Percentiles rank a stretch among this genome's conserved stretches.
These are phyloP conservation scores for Formica aserva DNA, from an alignment of 2,888 invertebrate species.

Conservation along the genomic window DNA sequence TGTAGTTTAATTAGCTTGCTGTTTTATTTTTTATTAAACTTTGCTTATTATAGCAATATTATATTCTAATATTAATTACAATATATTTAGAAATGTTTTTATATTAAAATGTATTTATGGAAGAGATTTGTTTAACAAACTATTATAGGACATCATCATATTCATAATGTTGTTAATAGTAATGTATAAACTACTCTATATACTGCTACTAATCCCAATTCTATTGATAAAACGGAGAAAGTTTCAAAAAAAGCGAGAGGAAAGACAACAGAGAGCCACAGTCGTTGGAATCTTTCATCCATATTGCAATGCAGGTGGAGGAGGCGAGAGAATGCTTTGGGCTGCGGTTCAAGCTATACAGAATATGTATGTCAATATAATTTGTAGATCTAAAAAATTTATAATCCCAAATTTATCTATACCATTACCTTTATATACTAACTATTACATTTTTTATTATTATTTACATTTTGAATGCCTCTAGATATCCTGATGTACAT, in stretches of 20 bases:
- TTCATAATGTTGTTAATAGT: slow-evolving; percentile 68
- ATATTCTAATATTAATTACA: too few species aligned
- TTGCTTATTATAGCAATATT: too few species aligned
- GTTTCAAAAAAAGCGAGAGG: slow-evolving; percentile 73
- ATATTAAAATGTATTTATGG: too few species aligned
- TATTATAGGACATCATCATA: slow-evolving; percentile 70
- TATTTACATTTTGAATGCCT: slow-evolving; percentile 68
- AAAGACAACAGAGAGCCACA: slow-evolving; percentile 79
- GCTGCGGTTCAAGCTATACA: slow-evolving; percentile 94
- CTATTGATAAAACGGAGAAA: slow-evolving; percentile 74
- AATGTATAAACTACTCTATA: slow-evolving; percentile 64
- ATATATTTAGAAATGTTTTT: too few species aligned
- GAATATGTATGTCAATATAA: slow-evolving; percentile 79
- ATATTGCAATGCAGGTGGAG: slow-evolving; percentile 99
- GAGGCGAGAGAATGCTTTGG: slow-evolving; percentile 99
- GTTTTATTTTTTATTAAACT: too few species aligned
- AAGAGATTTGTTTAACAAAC: background rate
- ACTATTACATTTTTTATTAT: slow-evolving; percentile 18
- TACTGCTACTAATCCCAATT: slow-evolving; percentile 51
- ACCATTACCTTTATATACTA: background rate
- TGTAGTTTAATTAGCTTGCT: too few species aligned
- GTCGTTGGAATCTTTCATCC: slow-evolving; percentile 98
- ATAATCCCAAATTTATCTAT: background rate
- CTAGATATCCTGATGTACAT: slow-evolving; percentile 90
- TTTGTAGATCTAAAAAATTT: background rate